Evolutionary conservation across 2,888 invertebrate species (phyloP), one percentile per base, ranked within the genome.

Genomic region (Spodoptera picta): DNA sequence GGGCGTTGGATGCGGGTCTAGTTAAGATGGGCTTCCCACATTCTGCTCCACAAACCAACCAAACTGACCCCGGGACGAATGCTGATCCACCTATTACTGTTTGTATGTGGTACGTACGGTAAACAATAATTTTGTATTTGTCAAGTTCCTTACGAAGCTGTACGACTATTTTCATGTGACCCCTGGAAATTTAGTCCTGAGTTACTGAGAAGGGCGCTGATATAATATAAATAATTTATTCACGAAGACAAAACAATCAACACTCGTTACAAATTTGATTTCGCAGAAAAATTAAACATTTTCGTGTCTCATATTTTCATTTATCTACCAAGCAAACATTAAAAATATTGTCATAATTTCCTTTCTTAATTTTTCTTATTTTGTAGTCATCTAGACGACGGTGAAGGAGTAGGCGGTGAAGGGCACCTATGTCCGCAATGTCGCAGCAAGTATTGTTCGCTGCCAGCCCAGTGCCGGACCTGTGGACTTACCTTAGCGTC

Each of bases 1-100:
- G 88, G 14, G 87, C 91, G 0, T 95, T 97, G 19, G 97, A 98
- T 60, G 97, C 98, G 19, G 95, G 96, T 58, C 95, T 98, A 3
- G 98, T 98, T 43, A 98, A 98, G 95, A 99, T 99, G 99, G 99
- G 99, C 50, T 99, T 99, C 91, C 99, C 99, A 6, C 98, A 98
- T 93, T 94, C 95, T 61, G 95, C 96, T 71, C 95, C 95, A 6
- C 96, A 95, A 79, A 95, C 95, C 80, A 93, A 95, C 81, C 89
- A 95, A 65, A 70, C 86, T 0, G 91, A 90, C 71, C 81, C 87
- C 1, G 60, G 82, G 19, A 76, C 84, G 60, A 89, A 89, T 52
- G 95, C 94, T 72, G 96, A 96, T 79, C 96, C 96, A 52, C 96
- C 97, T 6, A 96, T 98, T 69, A 97, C 98, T 36, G 97, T 98